Conservation (phyloP, 2,113 vertebrate species). For the Microcebus murinus region DNA sequence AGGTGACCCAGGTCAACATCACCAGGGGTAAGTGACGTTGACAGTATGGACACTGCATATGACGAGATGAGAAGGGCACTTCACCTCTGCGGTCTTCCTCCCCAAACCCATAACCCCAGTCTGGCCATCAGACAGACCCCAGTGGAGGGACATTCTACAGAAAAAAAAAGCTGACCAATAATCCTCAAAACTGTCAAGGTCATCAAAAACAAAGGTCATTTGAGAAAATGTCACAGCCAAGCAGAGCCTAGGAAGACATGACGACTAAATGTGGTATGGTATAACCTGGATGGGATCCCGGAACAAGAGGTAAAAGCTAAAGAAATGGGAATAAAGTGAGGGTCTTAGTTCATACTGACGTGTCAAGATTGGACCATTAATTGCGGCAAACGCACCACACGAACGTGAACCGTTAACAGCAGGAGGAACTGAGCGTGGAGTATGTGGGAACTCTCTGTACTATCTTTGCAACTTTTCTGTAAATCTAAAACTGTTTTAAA, state of each 20-base stretch:
- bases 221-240: neutral
- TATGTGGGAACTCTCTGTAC: neutral
- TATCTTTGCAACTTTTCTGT: neutral
- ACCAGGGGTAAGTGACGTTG: rapidly evolving
- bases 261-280: rapidly evolving
- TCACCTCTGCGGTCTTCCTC: neutral
- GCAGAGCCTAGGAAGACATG: neutral
- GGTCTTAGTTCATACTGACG: rapidly evolving
- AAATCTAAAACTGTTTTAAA: neutral
- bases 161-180: neutral
- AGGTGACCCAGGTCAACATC: neutral
- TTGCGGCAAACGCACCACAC: rapidly evolving
- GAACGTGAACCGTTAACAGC: rapidly evolving
- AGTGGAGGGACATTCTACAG: rapidly evolving
- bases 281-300: neutral
- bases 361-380: neutral
- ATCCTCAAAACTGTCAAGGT: neutral
- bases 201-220: neutral
- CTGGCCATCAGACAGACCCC: neutral
- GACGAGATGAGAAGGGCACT: neutral
- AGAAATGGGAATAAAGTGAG: neutral
- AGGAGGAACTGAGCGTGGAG: neutral
- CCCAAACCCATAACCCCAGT: neutral
- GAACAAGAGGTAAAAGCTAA: neutral
- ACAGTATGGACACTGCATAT: rapidly evolving